These are phyloP conservation scores for Nomada lathburiana DNA, from an alignment of 2,888 invertebrate species.

Conservation along the genomic window DNA sequence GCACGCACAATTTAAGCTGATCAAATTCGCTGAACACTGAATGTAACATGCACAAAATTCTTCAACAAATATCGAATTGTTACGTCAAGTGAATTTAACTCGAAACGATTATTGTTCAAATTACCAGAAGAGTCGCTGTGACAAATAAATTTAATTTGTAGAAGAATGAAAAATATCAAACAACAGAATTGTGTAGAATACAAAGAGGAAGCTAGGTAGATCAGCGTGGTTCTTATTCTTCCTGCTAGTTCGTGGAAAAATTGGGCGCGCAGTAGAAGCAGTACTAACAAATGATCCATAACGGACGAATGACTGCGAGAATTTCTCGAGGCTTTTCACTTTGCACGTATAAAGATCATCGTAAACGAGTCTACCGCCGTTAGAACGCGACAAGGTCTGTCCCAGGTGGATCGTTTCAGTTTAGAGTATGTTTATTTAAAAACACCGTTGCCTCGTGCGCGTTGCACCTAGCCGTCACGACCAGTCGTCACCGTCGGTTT, in stretches of 20 bases:
- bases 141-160: too few relatives aligned
- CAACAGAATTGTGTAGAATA: too few relatives aligned
- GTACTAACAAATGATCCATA: background rate
- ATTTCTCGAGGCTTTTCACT: slow-evolving; percentile 3
- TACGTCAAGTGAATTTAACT: too few relatives aligned
- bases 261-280: background rate
- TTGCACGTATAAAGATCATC: slow-evolving; percentile 25
- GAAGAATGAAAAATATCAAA: too few relatives aligned
- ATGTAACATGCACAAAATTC: background rate
- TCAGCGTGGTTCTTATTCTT: background rate
- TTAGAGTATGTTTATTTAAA: slow-evolving; percentile 64
- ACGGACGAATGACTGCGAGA: slow-evolving; percentile 16
- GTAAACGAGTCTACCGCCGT: slow-evolving; percentile 51
- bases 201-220: too few relatives aligned
- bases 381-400: slow-evolving; percentile 47
- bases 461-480: slow-evolving; percentile 17
- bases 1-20: too few relatives aligned
- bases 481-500: slow-evolving; percentile 25
- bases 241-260: background rate
- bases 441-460: slow-evolving; percentile 32
- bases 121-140: too few relatives aligned
- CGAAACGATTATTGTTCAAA: too few relatives aligned
- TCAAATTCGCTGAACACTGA: background rate
- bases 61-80: background rate
- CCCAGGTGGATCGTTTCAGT: slow-evolving; percentile 60